Evolutionary conservation across 1,140 invertebrate genomes (phyloP).

Genomic region (Scaptomyza pallida): DNA sequence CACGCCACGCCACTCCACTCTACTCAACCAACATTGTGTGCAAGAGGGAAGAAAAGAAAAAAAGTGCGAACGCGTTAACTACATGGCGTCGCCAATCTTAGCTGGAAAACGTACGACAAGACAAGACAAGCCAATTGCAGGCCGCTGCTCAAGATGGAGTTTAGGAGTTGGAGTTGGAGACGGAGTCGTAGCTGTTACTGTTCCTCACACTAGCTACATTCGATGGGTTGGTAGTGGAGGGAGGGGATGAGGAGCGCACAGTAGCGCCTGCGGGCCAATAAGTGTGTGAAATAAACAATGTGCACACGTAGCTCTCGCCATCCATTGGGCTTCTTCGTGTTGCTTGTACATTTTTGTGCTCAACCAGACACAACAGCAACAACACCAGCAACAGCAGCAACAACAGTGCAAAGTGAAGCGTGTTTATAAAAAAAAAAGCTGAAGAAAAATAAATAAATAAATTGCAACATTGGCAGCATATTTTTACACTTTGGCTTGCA

Average conservation of each 20-base stretch:
- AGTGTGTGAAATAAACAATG: constrained; percentile 82
- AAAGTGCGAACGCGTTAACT: constrained; percentile 81
- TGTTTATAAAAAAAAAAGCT: constrained; percentile 39
- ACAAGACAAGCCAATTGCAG: constrained; percentile 80
- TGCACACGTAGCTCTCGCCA: constrained; percentile 60
- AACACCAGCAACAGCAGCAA: constrained; percentile 16
- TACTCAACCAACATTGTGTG: background rate
- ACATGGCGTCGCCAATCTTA: constrained; percentile 81
- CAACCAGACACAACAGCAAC: constrained; percentile 54
- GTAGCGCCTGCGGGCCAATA: constrained; percentile 79
- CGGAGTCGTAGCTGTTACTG: no score
- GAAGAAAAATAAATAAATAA: constrained; percentile 80
- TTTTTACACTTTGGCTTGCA: constrained; percentile 75
- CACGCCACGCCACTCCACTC: background rate
- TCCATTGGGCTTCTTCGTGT: constrained; percentile 46
- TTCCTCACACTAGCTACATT: background rate
- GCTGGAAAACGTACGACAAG: constrained; percentile 80
- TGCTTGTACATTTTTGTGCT: constrained; percentile 74
- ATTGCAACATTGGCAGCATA: constrained; percentile 82
- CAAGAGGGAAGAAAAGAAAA: constrained; percentile 53
- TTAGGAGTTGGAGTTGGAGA: constrained; percentile 31
- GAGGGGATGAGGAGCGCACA: constrained; percentile 47
- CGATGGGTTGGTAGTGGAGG: background rate
- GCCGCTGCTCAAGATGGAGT: constrained; percentile 25
- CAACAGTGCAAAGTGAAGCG: constrained; percentile 18